Percentiles rank a stretch among this genome's conserved stretches.
phyloP scores from a whole-genome alignment of 92 coral and sea anemone genomes.

The Porites divaricata region DNA sequence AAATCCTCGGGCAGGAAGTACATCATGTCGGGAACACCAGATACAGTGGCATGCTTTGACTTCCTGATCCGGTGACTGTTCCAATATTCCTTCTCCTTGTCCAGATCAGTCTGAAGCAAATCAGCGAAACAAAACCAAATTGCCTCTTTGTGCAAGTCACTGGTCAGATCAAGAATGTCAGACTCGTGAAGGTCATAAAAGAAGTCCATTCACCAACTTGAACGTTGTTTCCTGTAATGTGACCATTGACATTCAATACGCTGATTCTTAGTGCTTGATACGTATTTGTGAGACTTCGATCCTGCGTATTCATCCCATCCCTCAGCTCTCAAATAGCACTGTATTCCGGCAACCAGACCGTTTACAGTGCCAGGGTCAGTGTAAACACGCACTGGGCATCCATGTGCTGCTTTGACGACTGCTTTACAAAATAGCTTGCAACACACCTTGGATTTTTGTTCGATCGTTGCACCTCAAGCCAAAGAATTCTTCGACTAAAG shows the following conservation, averaged over 20 bases:
- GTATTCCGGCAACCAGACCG: constrained; percentile 60
- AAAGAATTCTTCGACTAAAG: too few relatives aligned
- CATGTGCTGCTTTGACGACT: constrained; percentile 51
- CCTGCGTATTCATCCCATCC: too few relatives aligned
- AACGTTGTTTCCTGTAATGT: too few relatives aligned
- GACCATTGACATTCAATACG: constrained; percentile 65
- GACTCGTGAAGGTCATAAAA: constrained; percentile 68
- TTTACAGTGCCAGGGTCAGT: constrained; percentile 72
- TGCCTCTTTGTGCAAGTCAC: constrained; percentile 72
- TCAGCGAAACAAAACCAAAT: too few relatives aligned
- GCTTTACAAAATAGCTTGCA: too few relatives aligned
- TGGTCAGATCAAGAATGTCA: too few relatives aligned
- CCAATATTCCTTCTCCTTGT: constrained; percentile 73
- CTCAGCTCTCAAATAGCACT: too few relatives aligned
- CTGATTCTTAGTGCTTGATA: constrained; percentile 58
- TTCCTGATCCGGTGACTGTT: constrained; percentile 74
- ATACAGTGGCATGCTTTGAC: constrained; percentile 61
- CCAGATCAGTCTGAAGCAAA: constrained; percentile 65
- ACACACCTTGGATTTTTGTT: too few relatives aligned
- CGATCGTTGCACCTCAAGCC: too few relatives aligned
- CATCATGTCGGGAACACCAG: constrained; percentile 73
- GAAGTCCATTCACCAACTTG: constrained; percentile 80
- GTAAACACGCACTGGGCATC: constrained; percentile 69
- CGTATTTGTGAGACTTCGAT: constrained; percentile 73
- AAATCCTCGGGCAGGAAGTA: constrained; percentile 67